Conservation (phyloP, 2,888 invertebrate genomes). For the Brachyopa scutellaris region DNA sequence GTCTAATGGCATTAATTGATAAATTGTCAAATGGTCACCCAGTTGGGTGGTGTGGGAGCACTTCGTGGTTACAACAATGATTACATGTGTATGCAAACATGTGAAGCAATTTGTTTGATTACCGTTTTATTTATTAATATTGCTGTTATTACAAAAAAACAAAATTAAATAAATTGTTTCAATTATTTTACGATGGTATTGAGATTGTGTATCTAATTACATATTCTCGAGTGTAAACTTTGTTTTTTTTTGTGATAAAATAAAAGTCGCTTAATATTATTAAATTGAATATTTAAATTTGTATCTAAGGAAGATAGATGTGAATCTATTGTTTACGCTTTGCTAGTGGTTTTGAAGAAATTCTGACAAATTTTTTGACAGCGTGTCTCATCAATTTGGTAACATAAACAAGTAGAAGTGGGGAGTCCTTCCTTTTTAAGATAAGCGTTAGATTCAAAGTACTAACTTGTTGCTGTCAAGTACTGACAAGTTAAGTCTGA, state of each 20-base stretch:
- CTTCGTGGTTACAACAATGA: slow-evolving; percentile 26
- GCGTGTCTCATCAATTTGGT: slow-evolving; percentile 7
- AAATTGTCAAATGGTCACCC: slow-evolving; percentile 56
- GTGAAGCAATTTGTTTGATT: slow-evolving; percentile 63
- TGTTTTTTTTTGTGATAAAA: background rate
- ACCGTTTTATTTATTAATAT: slow-evolving; percentile 54
- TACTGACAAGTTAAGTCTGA: too few relatives aligned
- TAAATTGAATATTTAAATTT: too few relatives aligned
- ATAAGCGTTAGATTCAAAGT: background rate
- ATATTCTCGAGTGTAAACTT: background rate
- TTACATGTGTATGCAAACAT: slow-evolving; percentile 43
- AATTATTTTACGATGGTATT: background rate
- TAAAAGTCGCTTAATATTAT: too few relatives aligned
- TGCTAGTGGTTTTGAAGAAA: background rate
- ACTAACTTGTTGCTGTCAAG: too few relatives aligned
- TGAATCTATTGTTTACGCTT: slow-evolving; percentile 1
- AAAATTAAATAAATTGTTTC: slow-evolving; percentile 13
- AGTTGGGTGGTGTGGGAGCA: slow-evolving; percentile 15
- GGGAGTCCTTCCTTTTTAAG: background rate
- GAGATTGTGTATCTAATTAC: background rate
- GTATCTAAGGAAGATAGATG: background rate
- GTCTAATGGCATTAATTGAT: slow-evolving; percentile 64
- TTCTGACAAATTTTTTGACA: slow-evolving; percentile 8
- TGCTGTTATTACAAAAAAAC: background rate
- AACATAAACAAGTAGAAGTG: background rate